phyloP scores from a whole-genome alignment of 2,888 invertebrate genomes.

The Agonopterix subpropinquella region DNA sequence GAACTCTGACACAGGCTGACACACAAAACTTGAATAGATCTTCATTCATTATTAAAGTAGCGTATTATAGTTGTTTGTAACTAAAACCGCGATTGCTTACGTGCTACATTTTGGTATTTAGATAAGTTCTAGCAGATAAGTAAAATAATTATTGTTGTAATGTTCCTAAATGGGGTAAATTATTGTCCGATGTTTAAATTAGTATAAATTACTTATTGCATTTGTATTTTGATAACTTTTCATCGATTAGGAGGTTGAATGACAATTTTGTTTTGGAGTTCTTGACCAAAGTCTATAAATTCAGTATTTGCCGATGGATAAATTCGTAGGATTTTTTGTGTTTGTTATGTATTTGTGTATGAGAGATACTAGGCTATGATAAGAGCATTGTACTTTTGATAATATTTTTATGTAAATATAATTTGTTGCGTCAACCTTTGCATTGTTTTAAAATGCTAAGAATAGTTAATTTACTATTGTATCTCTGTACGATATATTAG shows the following conservation, averaged over 20 bases:
- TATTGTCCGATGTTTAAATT: background rate
- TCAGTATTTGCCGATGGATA: no score
- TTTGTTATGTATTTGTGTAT: background rate
- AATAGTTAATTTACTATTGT: background rate
- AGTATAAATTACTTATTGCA: background rate
- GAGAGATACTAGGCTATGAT: conserved; percentile 22
- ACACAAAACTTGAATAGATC: conserved; percentile 11
- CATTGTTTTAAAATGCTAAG: background rate
- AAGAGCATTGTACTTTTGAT: conserved; percentile 45
- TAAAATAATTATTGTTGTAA: no score
- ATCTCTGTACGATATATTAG: conserved; percentile 9
- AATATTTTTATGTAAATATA: conserved; percentile 13
- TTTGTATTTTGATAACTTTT: background rate
- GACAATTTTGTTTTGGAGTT: no score
- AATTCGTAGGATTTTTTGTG: background rate
- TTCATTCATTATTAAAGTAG: conserved; percentile 4
- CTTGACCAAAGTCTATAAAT: no score
- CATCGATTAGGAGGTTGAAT: no score
- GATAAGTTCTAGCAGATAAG: no score
- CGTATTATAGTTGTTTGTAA: conserved; percentile 16
- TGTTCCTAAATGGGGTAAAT: background rate
- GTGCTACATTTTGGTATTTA: no score
- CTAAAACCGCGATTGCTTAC: background rate
- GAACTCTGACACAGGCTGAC: conserved; percentile 30
- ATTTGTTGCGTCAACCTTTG: background rate